phyloP scores from a whole-genome alignment of 2,113 vertebrate genomes.

The Hemichromis elongatus region DNA sequence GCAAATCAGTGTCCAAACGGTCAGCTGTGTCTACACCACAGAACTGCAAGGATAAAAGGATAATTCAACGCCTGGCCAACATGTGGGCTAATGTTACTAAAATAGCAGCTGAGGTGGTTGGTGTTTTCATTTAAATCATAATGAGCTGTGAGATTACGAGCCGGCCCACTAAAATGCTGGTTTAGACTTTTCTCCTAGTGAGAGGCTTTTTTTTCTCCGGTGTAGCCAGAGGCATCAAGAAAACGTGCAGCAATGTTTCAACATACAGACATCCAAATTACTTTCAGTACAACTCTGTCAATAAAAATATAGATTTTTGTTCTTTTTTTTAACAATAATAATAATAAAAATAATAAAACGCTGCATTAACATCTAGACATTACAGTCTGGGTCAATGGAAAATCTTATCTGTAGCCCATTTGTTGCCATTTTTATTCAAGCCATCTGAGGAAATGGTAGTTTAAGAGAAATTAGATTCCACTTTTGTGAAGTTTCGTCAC shows the following conservation, averaged over 20 bases:
- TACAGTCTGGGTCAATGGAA: neutral
- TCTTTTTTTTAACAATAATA: neutral
- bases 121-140: slow-evolving; percentile 37
- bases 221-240: neutral
- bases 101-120: slow-evolving; percentile 28
- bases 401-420: neutral
- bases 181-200: neutral
- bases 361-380: neutral
- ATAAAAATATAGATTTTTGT: slow-evolving; percentile 18
- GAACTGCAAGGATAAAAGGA: slow-evolving; percentile 2
- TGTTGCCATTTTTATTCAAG: neutral
- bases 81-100: slow-evolving; percentile 7
- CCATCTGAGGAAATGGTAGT: neutral
- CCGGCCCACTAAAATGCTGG: neutral
- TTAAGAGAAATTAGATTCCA: neutral
- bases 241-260: neutral
- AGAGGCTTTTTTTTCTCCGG: neutral
- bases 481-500: neutral
- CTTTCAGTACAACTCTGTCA: neutral
- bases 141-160: slow-evolving; percentile 42
- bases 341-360: neutral
- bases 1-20: neutral
- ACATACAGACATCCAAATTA: neutral
- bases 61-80: slow-evolving; percentile 12
- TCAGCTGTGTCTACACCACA: slow-evolving; percentile 3